Evolutionary conservation across 2,113 vertebrate species (phyloP), one percentile per base, ranked within the genome.

Genomic region (Poeciliopsis prolifica): DNA sequence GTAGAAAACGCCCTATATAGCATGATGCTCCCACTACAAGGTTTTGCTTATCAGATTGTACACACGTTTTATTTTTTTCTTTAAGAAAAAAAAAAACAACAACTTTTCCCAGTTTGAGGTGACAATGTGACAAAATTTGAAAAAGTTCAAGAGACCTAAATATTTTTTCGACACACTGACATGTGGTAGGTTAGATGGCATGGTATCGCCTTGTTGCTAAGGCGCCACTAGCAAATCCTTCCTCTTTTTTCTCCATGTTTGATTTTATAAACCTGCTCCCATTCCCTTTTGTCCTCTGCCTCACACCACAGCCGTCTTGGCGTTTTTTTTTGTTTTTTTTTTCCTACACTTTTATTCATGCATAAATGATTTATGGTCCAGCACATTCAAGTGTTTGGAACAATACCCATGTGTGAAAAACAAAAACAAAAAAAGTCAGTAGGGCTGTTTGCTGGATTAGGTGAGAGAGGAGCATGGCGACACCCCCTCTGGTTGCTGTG

Each of bases 331-430:
- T 3, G 10, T 81, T n/a, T n/a, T n/a, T n/a, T 29, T 19, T 19
- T 11, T 3, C 35, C 82, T 86, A 79, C 78, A 82, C 82, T 61
- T 77, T 88, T 89, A 80, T 77, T 83, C 92, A 86, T 74, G 91
- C 86, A 84, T 83, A 67, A 90, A 93, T 92, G 91, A 95, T 91
- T 92, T 89, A 86, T 80, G 88, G 84, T 81, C 82, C 81, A 81
- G 86, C 88, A 91, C 90, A 93, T 95, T 95, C 89, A 94, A 90
- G 89, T 86, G 90, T 86, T 70, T 42, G 89, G 88, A 91, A 94
- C 92, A 95, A 94, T 93, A 74, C 80, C 86, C 17, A 0, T 9
- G 51, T 68, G 73, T 65, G 77, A 86, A 83, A 2, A 35, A 35
- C 10, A 37, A 37, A 37, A 37, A 11, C 35, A 37, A 5, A 66